Base-by-base conservation (phyloP, 2,113 vertebrate genomes). In the Labrus mixtus region DNA sequence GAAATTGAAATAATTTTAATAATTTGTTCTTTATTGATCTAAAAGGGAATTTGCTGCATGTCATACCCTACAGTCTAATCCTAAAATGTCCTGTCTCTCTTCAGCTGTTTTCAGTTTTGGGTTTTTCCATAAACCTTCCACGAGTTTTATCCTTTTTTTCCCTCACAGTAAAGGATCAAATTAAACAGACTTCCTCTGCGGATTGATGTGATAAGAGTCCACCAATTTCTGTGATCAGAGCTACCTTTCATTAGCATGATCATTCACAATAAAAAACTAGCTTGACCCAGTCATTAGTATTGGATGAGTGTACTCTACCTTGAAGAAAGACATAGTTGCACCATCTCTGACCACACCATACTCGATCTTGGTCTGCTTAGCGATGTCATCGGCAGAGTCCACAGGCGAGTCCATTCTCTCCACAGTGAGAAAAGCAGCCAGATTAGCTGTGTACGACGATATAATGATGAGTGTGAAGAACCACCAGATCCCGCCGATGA, bases 401-500 rank as follows among this genome's bases (percentile, higher is more conserved):
- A 99, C 96, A 41, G 97, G 96, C 0, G 97, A 97, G 15, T 99
- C 98, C 98, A 99, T 99, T 69, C 98, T 95, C 90, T 99, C 98
- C 80, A 99, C 97, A 0, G 96, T 99, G 75, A 99, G 96, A 78
- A 99, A 99, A 75, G 98, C 98, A 0, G 98, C 98, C 20, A 99
- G 91, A 92, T 99, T 99, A 62, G 98, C 98, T 8, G 98, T 99
- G 87, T 99, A 99, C 77, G 98, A 99, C 10, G 98, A 99, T 91
- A 99, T 98, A 90, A 99, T 98, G 90, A 99, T 99, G 16, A 99
- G 96, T 0, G 98, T 99, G 95, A 99, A 99, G 93, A 99, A 99
- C 98, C 98, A 99, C 98, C 98, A 99, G 92, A 99, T 99, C 48
- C 97, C 98, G 4, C 98, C 98, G 1, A 99, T 99, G 93, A 99